These are phyloP conservation scores for Coenobita brevimanus DNA, from an alignment of 1,140 invertebrate species.

Conservation along the genomic window DNA sequence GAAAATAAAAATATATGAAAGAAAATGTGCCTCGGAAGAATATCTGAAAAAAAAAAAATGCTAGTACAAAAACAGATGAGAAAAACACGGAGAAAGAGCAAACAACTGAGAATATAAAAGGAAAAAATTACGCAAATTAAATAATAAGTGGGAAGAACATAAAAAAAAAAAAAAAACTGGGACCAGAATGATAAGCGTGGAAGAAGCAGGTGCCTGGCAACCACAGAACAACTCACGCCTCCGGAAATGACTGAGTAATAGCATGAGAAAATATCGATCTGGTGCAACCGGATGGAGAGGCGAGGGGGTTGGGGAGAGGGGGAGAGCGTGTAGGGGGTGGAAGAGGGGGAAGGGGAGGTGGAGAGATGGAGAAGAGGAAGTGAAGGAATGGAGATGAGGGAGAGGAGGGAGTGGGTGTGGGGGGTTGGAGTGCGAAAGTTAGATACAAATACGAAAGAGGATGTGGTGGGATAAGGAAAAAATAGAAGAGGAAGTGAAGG, in stretches of 20 bases:
- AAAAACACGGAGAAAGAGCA: no score
- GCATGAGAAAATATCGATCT: slow-evolving; percentile 53
- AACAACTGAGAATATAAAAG: not conserved
- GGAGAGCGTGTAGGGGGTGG: not conserved
- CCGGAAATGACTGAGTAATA: slow-evolving; percentile 46
- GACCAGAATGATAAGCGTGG: not conserved
- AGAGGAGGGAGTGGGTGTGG: not conserved
- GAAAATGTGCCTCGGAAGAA: no score
- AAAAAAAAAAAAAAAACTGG: not conserved
- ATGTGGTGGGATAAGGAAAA: no score
- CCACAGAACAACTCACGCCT: not conserved
- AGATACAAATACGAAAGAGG: no score
- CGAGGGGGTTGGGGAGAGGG: not conserved
- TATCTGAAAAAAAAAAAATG: no score
- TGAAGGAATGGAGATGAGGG: not conserved
- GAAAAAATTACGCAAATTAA: not conserved
- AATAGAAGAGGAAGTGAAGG: no score
- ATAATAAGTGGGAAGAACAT: not conserved
- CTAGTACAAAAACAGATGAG: no score
- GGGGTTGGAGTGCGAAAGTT: not conserved
- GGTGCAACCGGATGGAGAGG: slow-evolving; percentile 22
- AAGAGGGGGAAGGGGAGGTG: not conserved
- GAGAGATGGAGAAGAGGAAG: not conserved
- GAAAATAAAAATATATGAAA: no score
- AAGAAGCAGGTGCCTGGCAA: not conserved